phyloP scores from a whole-genome alignment of 1,140 invertebrate genomes.

The Drosophila lacertosa region DNA sequence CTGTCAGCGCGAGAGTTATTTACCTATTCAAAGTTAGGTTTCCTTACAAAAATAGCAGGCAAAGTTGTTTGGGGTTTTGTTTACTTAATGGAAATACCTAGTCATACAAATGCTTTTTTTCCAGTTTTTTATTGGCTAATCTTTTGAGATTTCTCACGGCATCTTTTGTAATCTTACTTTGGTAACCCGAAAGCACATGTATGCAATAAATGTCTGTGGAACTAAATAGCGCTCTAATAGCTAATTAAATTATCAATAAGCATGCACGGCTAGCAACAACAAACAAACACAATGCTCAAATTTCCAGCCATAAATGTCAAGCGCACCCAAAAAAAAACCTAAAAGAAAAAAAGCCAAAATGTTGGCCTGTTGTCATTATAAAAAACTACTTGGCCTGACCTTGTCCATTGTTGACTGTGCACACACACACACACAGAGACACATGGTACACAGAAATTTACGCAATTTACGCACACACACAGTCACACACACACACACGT shows the following conservation, averaged over 20 bases:
- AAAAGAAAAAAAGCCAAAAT: slow-evolving; percentile 43
- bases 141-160: slow-evolving; percentile 12
- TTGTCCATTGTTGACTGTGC: slow-evolving; percentile 78
- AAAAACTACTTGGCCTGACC: slow-evolving; percentile 76
- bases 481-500: slow-evolving; percentile 13
- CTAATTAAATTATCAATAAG: slow-evolving; percentile 78
- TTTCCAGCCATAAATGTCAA: slow-evolving; percentile 72
- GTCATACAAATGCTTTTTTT: too few species aligned
- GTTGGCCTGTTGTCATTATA: slow-evolving; percentile 76
- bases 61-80: too few species aligned
- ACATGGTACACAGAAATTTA: slow-evolving; percentile 56
- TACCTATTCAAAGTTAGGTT: background rate
- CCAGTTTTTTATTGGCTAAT: background rate
- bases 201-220: slow-evolving; percentile 15
- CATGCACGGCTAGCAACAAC: slow-evolving; percentile 35
- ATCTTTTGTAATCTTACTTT: slow-evolving; percentile 4
- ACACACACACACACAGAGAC: slow-evolving; percentile 37
- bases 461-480: slow-evolving; percentile 57
- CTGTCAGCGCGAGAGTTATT: background rate
- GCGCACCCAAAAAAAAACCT: slow-evolving; percentile 47
- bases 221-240: slow-evolving; percentile 68
- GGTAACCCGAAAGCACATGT: background rate
- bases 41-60: too few species aligned
- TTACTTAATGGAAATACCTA: too few species aligned
- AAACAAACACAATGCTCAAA: slow-evolving; percentile 43